Base-by-base conservation (phyloP, 1,140 invertebrate species). In the Bombus ignitus region DNA sequence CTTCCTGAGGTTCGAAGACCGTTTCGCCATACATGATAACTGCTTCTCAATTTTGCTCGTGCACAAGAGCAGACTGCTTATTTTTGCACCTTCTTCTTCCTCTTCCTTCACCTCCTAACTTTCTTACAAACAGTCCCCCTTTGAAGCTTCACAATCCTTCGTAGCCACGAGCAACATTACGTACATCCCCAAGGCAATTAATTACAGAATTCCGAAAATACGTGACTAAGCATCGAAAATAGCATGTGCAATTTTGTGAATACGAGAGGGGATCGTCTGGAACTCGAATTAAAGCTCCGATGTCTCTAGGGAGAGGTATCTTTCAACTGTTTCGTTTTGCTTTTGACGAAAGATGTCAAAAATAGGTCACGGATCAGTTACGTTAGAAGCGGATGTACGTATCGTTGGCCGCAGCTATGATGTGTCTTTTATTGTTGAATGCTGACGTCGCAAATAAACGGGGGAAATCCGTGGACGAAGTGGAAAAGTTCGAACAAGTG, bases 401-500 rank as follows among this genome's bases (percentile, higher is more conserved):
- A 84, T 78, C 74, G 10, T 4, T 68, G 4, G 32, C 35, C 37
- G n/a, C 6, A 22, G 35, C 9, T 28, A 78, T 59, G 37, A 78
- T 59, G 37, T 47, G 39, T 71, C 28, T 32, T 80, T 80, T 62
- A 80, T 80, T 80, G 57, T 72, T 62, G 35, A 62, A 62, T 12
- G 35, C 35, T 72, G 53, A 80, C 77, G 59, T 68, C 44, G 28
- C 3, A 42, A 9, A 18, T n/a, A 9, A n/a, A 37, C 35, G 15
- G 5, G 37, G 35, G 47, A 53, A 76, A 65, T 76, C 35, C 44
- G 32, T 18, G 32, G 2, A 37, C 10, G 12, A 82, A 44, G 39
- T 66, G 83, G 79, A 85, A 87, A 90, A 90, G 39, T 91, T 90
- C 88, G 90, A 93, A 92, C 89, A 94, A 93, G 92, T 93, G 90